Percentiles rank a stretch among this genome's conserved stretches.
phyloP scores from a whole-genome alignment of 53 echinoderm and acorn worm species.

The Luidia sarsii region DNA sequence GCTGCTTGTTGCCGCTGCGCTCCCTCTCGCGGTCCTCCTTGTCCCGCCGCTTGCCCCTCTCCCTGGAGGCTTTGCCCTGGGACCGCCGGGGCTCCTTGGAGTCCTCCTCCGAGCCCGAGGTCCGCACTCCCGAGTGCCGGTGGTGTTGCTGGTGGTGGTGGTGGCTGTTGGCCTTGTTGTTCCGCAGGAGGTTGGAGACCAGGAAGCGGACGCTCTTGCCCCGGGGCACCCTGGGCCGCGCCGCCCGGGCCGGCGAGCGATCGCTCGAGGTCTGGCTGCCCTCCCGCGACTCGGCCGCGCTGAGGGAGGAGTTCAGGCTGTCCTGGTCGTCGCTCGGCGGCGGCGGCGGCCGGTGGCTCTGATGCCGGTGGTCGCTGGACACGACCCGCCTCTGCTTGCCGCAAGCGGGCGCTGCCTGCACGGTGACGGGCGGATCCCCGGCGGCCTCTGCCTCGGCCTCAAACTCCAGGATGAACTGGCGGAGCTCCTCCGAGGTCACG shows the following conservation, averaged over 20 bases:
- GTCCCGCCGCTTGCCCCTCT: conserved; percentile 53
- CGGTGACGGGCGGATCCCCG: neutral
- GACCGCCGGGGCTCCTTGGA: neutral
- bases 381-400: neutral
- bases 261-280: conserved; percentile 56
- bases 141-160: conserved; percentile 37
- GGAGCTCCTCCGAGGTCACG: conserved; percentile 75
- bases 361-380: neutral
- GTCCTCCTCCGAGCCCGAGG: conserved; percentile 59
- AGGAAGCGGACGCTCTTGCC: conserved; percentile 67
- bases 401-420: neutral
- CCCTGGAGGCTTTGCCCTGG: conserved; percentile 24
- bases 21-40: conserved; percentile 38
- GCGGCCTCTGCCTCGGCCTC: conserved; percentile 31
- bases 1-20: conserved; percentile 1
- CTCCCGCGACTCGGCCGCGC: conserved; percentile 69
- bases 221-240: conserved; percentile 53
- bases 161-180: conserved; percentile 43
- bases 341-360: no score
- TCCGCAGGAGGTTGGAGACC: conserved; percentile 63
- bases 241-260: conserved; percentile 26
- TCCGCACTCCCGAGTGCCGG: conserved; percentile 7
- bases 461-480: conserved; percentile 71
- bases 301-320: conserved; percentile 60
- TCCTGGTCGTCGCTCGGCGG: conserved; percentile 46